phyloP scores from a whole-genome alignment of 2,797 vertebrate genomes.

The Enteromius afrohamiltoni region DNA sequence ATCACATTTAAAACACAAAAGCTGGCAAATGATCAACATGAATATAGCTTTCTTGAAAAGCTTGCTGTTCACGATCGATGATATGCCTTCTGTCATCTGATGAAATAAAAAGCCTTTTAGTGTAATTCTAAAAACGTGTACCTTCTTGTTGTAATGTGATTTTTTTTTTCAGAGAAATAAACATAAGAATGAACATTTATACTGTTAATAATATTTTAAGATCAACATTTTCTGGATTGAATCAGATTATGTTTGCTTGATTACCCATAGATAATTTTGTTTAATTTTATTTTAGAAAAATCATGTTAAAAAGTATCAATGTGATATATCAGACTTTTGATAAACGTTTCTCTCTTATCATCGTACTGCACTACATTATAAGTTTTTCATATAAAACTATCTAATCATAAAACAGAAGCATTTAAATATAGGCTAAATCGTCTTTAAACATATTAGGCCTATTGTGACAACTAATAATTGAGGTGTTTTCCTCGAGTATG shows the following conservation, averaged over 20 bases:
- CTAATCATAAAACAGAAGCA: too few relatives aligned
- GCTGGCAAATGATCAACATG: background rate
- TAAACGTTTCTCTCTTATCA: too few relatives aligned
- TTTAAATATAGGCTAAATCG: too few relatives aligned
- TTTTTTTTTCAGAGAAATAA: background rate
- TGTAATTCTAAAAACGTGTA: background rate
- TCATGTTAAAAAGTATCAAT: too few relatives aligned
- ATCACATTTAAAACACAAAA: background rate
- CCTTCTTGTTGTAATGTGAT: background rate
- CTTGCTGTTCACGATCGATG: background rate
- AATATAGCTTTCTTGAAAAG: background rate
- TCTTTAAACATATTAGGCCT: too few relatives aligned
- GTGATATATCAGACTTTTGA: background rate
- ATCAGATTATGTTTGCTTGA: background rate
- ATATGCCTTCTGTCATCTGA: background rate
- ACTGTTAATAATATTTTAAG: background rate
- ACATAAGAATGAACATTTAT: background rate
- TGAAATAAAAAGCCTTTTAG: background rate
- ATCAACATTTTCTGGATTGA: too few relatives aligned
- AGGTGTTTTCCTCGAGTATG: background rate
- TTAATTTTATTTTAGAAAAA: background rate
- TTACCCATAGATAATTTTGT: background rate
- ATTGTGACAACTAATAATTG: too few relatives aligned
- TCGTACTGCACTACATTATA: too few relatives aligned
- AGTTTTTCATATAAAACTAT: too few relatives aligned